Conservation (phyloP, 2,113 vertebrate species). For the Leptobrachium leishanense region DNA sequence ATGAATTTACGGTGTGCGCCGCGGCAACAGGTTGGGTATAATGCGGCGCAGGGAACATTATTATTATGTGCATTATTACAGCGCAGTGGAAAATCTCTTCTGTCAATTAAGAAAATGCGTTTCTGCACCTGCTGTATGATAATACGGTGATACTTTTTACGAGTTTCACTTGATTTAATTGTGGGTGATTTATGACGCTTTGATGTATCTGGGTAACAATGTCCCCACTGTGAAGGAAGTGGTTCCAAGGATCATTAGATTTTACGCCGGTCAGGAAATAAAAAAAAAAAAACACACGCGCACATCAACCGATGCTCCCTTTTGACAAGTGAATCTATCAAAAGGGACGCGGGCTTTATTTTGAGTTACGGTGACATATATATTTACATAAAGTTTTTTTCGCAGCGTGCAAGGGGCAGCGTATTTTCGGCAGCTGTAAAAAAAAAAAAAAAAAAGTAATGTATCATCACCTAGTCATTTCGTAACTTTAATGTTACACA, state of each 20-base stretch:
- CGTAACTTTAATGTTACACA: slow-evolving; percentile 9
- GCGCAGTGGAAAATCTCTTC: no score
- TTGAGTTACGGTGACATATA: neutral
- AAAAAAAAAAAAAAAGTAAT: no score
- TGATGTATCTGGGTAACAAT: no score
- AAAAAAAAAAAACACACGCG: neutral
- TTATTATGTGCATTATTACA: no score
- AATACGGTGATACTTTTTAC: no score
- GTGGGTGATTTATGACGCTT: no score
- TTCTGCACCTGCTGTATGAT: no score
- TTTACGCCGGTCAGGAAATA: neutral
- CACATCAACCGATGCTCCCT: neutral
- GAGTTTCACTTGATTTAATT: no score
- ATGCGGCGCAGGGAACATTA: no score
- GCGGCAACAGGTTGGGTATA: no score
- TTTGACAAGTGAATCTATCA: neutral
- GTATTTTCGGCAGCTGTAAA: neutral
- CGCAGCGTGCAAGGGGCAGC: neutral
- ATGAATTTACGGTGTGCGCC: no score
- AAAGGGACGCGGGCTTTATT: neutral
- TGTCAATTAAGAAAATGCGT: no score
- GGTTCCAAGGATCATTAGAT: neutral
- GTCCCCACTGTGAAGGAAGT: neutral
- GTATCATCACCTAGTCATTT: slow-evolving; percentile 14
- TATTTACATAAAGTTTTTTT: neutral